Percentiles rank a stretch among this genome's conserved stretches.
These are phyloP conservation scores for Masnerella sp. DNA, from an alignment of 2,888 invertebrate species.

Conservation along the genomic window DNA sequence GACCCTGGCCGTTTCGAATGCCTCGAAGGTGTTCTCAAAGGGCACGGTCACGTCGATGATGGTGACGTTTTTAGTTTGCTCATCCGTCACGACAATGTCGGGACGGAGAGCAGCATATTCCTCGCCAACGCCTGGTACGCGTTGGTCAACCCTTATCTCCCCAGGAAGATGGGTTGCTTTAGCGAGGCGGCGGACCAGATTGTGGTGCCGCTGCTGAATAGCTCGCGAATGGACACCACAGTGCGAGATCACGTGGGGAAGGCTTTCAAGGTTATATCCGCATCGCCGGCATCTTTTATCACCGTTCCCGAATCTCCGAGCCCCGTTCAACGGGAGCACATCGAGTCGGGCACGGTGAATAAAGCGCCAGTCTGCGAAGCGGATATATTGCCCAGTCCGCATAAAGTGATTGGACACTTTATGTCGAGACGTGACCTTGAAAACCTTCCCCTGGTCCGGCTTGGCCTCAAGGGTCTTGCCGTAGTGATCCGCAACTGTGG, in stretches of 20 bases:
- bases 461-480: conserved; percentile 41
- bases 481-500: conserved; percentile 13
- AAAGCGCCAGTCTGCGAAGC: conserved; percentile 75
- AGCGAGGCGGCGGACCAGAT: conserved; percentile 60
- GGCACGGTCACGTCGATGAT: conserved; percentile 69
- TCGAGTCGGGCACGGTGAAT: conserved; percentile 68
- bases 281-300: conserved; percentile 68
- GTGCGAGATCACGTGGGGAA: conserved; percentile 73
- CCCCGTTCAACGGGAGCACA: conserved; percentile 49
- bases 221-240: conserved; percentile 68
- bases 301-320: conserved; percentile 51
- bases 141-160: conserved; percentile 17
- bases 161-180: conserved; percentile 51
- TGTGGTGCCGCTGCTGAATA: conserved; percentile 60
- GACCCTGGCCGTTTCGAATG: conserved; percentile 62
- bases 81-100: conserved; percentile 61
- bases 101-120: conserved; percentile 45
- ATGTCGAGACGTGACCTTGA: conserved; percentile 44
- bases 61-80: conserved; percentile 48
- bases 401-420: conserved; percentile 68
- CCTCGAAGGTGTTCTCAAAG: conserved; percentile 66
- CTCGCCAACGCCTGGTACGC: conserved; percentile 41
- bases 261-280: conserved; percentile 64
- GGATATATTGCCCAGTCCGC: conserved; percentile 18
- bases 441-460: conserved; percentile 67